Evolutionary conservation across 2,888 invertebrate genomes (phyloP), one percentile per base, ranked within the genome.

Genomic region (Cantharis flavilabris): DNA sequence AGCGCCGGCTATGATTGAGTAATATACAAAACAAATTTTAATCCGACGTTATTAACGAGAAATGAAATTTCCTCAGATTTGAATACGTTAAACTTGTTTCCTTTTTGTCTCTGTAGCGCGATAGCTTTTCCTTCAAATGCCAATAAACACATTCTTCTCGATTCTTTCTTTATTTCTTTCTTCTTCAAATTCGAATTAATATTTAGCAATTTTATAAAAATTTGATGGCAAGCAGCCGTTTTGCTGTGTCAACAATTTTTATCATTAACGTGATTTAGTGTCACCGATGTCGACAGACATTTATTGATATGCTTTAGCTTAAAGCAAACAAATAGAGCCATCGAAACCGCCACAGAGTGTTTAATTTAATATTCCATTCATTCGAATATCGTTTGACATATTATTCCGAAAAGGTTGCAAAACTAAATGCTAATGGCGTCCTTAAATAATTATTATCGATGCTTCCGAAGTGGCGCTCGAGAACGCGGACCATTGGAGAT

Each of bases 81-180:
- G 81, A 83, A 83, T 83, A 80, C 83, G 82, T 83, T 82, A 82
- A 79, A 78, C 72, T 73, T 79, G 82, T 81, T 83, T 82, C 82
- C 81, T 81, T 76, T 78, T 75, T 77, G 79, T 75, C 79, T 75
- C 79, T 79, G 70, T 76, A 80, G 80, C 80, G 77, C 73, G 79
- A 77, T 76, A 78, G 79, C 78, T 81, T 82, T 82, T 82, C 84
- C 83, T 80, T 80, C 71, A 80, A 80, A 80, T 80, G 82, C 82
- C 84, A 83, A 83, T 84, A 83, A 82, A 80, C 49, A n/a, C 49
- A n/a, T 49, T 49, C 49, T 49, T 49, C 49, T 49, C 49, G 26
- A 9, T 9, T 26, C 26, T 7, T 9, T 26, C 5, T 13, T 33
- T 33, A 3, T 33, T 33, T 5, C n/a, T 49, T 49, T 49, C n/a